A percentile compares a stretch with the other conserved stretches of the same genome.
Conservation (phyloP, 2,888 invertebrate genomes). For the Unio pictorum region DNA sequence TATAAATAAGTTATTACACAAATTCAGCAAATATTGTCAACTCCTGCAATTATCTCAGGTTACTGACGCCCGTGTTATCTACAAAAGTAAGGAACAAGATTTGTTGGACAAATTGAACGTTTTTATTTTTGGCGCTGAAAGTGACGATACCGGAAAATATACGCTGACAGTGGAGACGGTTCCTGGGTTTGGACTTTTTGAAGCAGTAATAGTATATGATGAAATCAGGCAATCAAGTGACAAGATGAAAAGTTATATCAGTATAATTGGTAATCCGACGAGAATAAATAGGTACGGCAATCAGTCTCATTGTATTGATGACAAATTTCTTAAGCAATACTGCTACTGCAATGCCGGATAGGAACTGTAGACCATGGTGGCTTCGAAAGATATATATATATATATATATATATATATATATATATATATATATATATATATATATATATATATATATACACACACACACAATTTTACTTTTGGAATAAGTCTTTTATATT, state of each 20-base stretch:
- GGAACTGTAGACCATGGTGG: too few species aligned
- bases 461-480: too few species aligned
- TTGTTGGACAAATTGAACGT: too few species aligned
- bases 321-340: conserved; percentile 19
- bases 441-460: too few species aligned
- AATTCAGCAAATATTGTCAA: neutral
- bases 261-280: conserved; percentile 78
- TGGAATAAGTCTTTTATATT: too few species aligned
- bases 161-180: conserved; percentile 77
- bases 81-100: too few species aligned
- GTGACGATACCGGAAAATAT: conserved; percentile 62
- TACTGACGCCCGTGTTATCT: too few species aligned
- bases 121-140: too few species aligned
- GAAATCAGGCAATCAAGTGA: conserved; percentile 31
- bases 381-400: too few species aligned
- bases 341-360: conserved; percentile 17
- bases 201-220: conserved; percentile 79
- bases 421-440: too few species aligned
- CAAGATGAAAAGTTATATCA: conserved; percentile 64
- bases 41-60: too few species aligned
- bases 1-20: conserved; percentile 79
- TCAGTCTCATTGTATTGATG: conserved; percentile 68
- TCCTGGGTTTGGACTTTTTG: conserved; percentile 83
- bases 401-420: too few species aligned
- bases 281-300: conserved; percentile 70